Evolutionary conservation across 2,888 invertebrate genomes (phyloP).

Genomic region (Dione juno): DNA sequence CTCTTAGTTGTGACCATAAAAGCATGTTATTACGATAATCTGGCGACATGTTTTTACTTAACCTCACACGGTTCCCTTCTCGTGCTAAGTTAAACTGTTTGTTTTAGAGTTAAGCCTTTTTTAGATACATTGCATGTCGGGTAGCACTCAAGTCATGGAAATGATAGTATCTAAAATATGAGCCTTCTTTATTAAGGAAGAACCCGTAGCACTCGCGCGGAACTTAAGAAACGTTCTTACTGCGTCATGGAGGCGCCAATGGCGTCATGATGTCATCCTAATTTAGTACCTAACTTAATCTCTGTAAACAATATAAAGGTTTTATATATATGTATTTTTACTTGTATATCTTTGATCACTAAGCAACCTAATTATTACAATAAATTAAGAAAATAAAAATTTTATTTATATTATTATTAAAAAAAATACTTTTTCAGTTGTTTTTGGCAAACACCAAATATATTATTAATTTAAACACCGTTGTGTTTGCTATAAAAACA

Average conservation of each 20-base stretch:
- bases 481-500: conserved; percentile 49
- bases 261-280: neutral
- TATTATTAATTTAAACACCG: conserved; percentile 29
- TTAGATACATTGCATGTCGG: neutral
- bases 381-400: neutral
- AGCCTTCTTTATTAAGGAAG: neutral
- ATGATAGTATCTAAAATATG: neutral
- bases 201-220: too few species aligned
- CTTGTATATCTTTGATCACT: neutral
- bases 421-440: neutral
- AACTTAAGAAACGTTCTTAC: neutral
- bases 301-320: neutral
- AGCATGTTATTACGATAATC: conserved; percentile 30
- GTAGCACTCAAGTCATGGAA: neutral
- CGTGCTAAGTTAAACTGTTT: neutral
- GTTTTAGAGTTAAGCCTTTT: too few species aligned
- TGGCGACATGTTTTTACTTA: neutral
- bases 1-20: conserved; percentile 44
- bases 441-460: conserved; percentile 16
- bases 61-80: neutral
- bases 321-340: neutral
- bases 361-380: neutral
- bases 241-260: neutral
- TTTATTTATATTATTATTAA: neutral
- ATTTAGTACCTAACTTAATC: neutral